These are phyloP conservation scores for Notarius lentiginosus DNA, from an alignment of 2,113 vertebrate genomes.

Conservation along the genomic window DNA sequence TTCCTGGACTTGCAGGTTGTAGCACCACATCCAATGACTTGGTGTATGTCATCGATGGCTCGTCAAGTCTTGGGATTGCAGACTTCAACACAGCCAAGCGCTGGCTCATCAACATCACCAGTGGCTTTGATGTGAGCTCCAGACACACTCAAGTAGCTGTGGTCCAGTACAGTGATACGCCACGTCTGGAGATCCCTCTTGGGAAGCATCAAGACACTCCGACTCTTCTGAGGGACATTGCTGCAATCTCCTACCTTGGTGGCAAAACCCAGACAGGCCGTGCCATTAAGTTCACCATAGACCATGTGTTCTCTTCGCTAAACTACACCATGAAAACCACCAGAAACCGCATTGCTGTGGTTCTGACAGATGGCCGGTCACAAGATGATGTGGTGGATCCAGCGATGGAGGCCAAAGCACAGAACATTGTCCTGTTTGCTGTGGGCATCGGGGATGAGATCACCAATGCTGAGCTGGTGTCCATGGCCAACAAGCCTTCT, in stretches of 20 bases:
- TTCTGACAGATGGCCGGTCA: conserved; percentile 68
- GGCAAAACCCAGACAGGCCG: conserved; percentile 69
- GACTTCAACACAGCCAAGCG: conserved; percentile 67
- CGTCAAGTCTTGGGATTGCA: conserved; percentile 61
- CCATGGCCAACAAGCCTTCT: conserved; percentile 64
- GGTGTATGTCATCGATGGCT: conserved; percentile 69
- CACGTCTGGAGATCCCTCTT: conserved; percentile 67
- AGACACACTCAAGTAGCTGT: conserved; percentile 66
- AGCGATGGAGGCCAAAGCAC: conserved; percentile 61
- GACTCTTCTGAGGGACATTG: conserved; percentile 60
- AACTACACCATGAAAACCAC: conserved; percentile 49
- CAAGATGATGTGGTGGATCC: conserved; percentile 68
- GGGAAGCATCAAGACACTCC: conserved; percentile 60
- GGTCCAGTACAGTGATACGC: conserved; percentile 70
- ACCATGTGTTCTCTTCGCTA: conserved; percentile 62
- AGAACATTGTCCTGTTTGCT: conserved; percentile 67
- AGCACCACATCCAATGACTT: conserved; percentile 67
- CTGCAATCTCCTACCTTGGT: conserved; percentile 61
- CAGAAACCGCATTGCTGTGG: conserved; percentile 65
- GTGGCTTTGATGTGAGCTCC: conserved; percentile 65
- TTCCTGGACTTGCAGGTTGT: conserved; percentile 61
- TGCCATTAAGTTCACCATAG: conserved; percentile 66
- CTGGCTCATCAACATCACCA: conserved; percentile 69
- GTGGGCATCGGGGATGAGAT: conserved; percentile 69
- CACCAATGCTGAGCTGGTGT: conserved; percentile 62